Conservation (phyloP, 2,797 vertebrate species). For the Dicrostonyx torquatus region DNA sequence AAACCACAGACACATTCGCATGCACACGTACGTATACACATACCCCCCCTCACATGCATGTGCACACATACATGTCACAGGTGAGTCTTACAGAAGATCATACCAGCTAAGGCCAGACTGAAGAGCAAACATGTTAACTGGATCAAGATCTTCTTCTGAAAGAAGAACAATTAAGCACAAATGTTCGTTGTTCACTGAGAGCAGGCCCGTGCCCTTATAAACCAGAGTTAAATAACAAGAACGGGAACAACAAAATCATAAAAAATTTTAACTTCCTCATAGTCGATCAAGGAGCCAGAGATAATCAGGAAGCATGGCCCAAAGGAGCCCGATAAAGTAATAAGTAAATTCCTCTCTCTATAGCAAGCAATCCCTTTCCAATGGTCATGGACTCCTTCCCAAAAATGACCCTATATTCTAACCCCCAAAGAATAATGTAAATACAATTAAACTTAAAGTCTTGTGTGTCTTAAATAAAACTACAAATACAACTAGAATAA, state of each 20-base stretch:
- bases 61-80: not conserved
- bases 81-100: not conserved
- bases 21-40: not conserved
- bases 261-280: not conserved
- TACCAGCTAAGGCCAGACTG: not conserved
- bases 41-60: not conserved
- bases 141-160: not conserved
- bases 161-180: slow-evolving; percentile 20
- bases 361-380: slow-evolving; percentile 33
- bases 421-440: not conserved
- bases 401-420: not conserved
- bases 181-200: not conserved
- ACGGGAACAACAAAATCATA: slow-evolving; percentile 23
- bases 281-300: not conserved
- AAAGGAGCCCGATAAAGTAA: slow-evolving; percentile 22
- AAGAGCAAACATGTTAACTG: not conserved
- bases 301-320: not conserved
- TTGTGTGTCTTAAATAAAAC: slow-evolving; percentile 22
- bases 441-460: slow-evolving; percentile 53
- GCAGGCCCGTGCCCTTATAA: not conserved
- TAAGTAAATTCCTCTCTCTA: slow-evolving; percentile 8
- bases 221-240: not conserved
- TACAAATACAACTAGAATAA: not conserved
- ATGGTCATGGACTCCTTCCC: not conserved
- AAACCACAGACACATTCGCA: not conserved